These are phyloP conservation scores for Stegophylla sp. DNA, from an alignment of 2,888 invertebrate species.

Conservation along the genomic window DNA sequence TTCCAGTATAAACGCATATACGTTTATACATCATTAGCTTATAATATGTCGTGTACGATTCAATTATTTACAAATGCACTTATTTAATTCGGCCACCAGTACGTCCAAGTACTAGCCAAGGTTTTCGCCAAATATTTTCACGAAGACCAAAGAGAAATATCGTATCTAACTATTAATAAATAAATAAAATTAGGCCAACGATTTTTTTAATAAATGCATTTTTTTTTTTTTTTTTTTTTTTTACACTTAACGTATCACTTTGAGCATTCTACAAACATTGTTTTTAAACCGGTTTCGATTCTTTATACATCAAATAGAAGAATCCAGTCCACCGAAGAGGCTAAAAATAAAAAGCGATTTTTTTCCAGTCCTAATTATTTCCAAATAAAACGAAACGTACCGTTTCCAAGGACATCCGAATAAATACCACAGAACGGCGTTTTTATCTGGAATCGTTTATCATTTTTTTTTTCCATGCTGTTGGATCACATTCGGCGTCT, in stretches of 20 bases:
- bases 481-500: too few relatives aligned
- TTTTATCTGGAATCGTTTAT: too few relatives aligned
- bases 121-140: background rate
- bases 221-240: too few relatives aligned
- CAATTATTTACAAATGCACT: too few relatives aligned
- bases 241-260: background rate
- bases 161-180: background rate
- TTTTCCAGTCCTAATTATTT: conserved; percentile 22
- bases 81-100: too few relatives aligned
- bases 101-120: background rate
- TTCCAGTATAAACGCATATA: too few relatives aligned
- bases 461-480: too few relatives aligned
- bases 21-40: too few relatives aligned
- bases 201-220: conserved; percentile 12
- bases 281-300: conserved; percentile 24
- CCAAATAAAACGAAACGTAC: conserved; percentile 16
- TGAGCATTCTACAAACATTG: conserved; percentile 16
- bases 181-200: conserved; percentile 21
- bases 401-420: conserved; percentile 7
- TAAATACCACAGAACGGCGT: too few relatives aligned
- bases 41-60: too few relatives aligned
- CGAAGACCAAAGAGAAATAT: background rate
- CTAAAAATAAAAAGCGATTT: background rate
- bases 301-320: background rate
- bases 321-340: conserved; percentile 27